Base-by-base conservation (phyloP, 1,140 invertebrate species). In the Drosophila mauritiana region DNA sequence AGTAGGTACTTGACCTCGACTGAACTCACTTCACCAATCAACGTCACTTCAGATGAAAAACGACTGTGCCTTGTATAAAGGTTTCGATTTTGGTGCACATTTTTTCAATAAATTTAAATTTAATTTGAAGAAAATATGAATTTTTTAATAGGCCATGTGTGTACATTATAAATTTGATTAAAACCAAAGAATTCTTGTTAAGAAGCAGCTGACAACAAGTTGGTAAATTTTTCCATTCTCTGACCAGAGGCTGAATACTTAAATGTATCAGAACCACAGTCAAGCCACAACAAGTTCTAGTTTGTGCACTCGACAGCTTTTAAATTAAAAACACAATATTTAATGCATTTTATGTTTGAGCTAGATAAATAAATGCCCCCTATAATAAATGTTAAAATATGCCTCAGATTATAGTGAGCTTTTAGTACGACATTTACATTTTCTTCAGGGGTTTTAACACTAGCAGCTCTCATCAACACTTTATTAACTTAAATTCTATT, bases 11-110 rank as follows among this genome's bases (percentile, higher is more conserved):
- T 68, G 64, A 68, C 59, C 64, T 65, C 45, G 37, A 27, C 64
- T 68, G 64, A 68, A 67, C 64, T 53, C 56, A 36, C 31, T 45
- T 68, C 25, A 11, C 46, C 37, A 68, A 68, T 68, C 59, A 68
- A 52, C 15, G 46, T 65, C 64, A 52, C 59, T 68, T 65, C 37
- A 52, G 31, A 34, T 52, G 46, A 67, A 31, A 65, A 65, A 53
- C 46, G 61, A 49, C 46, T 37, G 37, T 25, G 45, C 15, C 2
- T 31, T 10, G 31, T 12, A 1, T 10, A 45, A 8, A 25, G 40
- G 42, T 51, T 64, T 64, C 0, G 12, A 42, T 42, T 51, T 45
- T 31, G 22, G 17, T 46, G 4, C 42, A 46, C 13, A 63, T 59
- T 63, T 56, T 58, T 61, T 43, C 17, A 34, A 36, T 36, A 61